Evolutionary conservation across 1,140 invertebrate genomes (phyloP), one percentile per base, ranked within the genome.

Genomic region (Subanguina moxae): DNA sequence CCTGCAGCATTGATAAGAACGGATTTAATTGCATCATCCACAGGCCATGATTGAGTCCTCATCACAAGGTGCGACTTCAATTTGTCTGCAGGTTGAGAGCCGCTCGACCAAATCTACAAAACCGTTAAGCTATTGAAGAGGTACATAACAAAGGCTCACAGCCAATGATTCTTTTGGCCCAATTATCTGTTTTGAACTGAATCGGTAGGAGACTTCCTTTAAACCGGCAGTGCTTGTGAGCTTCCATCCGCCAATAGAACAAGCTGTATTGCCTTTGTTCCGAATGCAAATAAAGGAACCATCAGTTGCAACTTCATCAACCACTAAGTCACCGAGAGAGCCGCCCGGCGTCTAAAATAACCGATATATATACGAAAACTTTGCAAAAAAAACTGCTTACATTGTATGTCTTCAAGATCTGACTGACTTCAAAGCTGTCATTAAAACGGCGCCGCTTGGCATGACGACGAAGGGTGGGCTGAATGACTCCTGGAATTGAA

Each of bases 141-240:
- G 11, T 5, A 38, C 3, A 38, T 11, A 52, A 52, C 23, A 52
- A 7, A 52, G 11, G 73, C 74, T 74, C n/a, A 77, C 76, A 23
- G 70, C 76, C 17, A 77, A 38, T 15, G 8, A 23, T 46, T 78
- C 74, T 19, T 68, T 70, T n/a, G 74, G 42, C 25, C 70, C 70
- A 27, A 79, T n/a, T 7, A 9, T 25, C 57, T 76, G 68, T 46
- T 68, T 65, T 1, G 67, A 32, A 30, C 73, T 64, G 67, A 81
- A 81, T 63, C 82, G 78, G 74, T 68, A 81, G 1, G 61, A 66
- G 23, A 76, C 77, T 68, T 81, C 79, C n/a, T 65, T 43, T 32
- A 62, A 71, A 30, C 66, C 63, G 15, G 71, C 78, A 11, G 48
- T 66, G 21, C 70, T 59, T 7, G 59, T 67, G 17, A 81, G 11